Evolutionary conservation across 2,113 vertebrate genomes (phyloP), one percentile per base, ranked within the genome.

Genomic region (Pseudopodoces humilis): DNA sequence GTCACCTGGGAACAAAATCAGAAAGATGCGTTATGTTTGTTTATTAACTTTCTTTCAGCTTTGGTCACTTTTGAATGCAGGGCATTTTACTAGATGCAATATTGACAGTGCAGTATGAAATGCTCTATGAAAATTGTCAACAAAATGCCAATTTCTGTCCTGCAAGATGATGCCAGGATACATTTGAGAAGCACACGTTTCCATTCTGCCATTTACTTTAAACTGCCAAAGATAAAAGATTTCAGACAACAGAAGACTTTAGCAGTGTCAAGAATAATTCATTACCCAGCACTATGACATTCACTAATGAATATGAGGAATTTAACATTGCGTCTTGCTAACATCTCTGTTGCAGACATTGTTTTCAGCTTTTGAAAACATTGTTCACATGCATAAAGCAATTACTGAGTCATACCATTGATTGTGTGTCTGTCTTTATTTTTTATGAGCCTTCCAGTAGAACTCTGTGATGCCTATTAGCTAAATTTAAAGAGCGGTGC

Each of bases 41-140:
- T 95, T 92, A 81, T 88, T 93, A 92, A 88, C 58, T 88, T 91
- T 70, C 72, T 46, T 84, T 68, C 82, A 92, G 79, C 27, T 82
- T 65, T 78, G 80, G 58, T 88, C 44, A 3, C 77, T 81, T 86
- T 44, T 81, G 59, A 67, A 92, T 95, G 76, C 89, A 95, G 89
- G 58, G 44, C 91, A 65, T 92, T 80, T 92, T 68, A 83, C 86
- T 89, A 83, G 74, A 88, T 67, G 79, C 16, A 44, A 15, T 59
- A 92, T 90, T 97, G 92, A 94, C 90, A 96, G 91, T 84, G 85
- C 70, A 86, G 72, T 74, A 90, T 92, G 80, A 96, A 96, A 96
- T 91, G 58, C 49, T 92, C 56, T 93, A 88, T 95, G 90, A 95
- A 97, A 97, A 96, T 94, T 97, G 92, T 96, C 67, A 97, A 94